Evolutionary conservation across 1,140 invertebrate species (phyloP).

Genomic region (Brachystomella parvula): DNA sequence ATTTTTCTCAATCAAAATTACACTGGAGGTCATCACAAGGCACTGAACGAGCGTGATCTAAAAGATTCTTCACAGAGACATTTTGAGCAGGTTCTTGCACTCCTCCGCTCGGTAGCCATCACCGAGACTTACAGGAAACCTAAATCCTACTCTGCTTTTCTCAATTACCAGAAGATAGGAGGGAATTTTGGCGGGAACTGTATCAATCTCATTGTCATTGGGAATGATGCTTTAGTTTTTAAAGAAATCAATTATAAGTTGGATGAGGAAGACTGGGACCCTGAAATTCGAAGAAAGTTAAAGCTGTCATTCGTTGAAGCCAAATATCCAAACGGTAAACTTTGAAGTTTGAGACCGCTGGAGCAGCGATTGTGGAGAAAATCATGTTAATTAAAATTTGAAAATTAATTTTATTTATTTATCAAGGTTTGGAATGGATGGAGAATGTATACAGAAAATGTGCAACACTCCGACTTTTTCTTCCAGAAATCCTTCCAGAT

Average conservation of each 20-base stretch:
- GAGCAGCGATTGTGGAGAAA: background rate
- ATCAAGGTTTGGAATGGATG: background rate
- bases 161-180: background rate
- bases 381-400: background rate
- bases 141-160: background rate
- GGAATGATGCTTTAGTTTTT: background rate
- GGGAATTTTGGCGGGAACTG: background rate
- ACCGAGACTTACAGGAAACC: background rate
- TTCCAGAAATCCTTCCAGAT: background rate
- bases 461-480: background rate
- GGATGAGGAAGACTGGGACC: background rate
- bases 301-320: background rate
- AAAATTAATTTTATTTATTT: background rate
- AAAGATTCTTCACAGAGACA: background rate
- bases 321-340: background rate
- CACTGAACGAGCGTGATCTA: background rate
- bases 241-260: background rate
- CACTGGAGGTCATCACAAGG: too few species aligned
- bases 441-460: background rate
- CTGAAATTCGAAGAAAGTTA: background rate
- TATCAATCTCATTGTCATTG: background rate
- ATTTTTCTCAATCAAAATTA: background rate
- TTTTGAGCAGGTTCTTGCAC: background rate
- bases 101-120: background rate
- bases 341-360: too few species aligned